A percentile compares a stretch with the other conserved stretches of the same genome.
These are phyloP conservation scores for Zoanthus gigantus DNA, from an alignment of 92 coral and sea anemone species.

Conservation along the genomic window DNA sequence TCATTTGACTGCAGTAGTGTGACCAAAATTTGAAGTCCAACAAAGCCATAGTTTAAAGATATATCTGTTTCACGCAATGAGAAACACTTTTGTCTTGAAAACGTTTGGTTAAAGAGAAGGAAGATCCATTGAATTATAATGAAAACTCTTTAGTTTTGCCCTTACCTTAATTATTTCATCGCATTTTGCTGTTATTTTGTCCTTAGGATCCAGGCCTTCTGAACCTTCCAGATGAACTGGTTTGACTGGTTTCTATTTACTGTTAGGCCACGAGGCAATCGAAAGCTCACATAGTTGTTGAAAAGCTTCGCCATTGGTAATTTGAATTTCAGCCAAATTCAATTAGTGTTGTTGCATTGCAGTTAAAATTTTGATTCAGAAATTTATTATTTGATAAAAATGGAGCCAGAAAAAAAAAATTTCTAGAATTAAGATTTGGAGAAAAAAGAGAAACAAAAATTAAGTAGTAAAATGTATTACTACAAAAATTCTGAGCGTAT, in stretches of 20 bases:
- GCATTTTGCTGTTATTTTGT: background rate
- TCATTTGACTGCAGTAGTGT: no score
- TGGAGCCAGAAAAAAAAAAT: constrained; percentile 14
- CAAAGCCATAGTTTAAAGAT: no score
- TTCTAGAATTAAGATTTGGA: constrained; percentile 18
- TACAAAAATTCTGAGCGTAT: no score
- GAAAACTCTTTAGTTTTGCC: background rate
- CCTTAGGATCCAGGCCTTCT: background rate
- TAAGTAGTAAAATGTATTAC: background rate
- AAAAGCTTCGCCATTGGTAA: background rate
- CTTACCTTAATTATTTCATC: background rate
- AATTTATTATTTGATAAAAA: background rate
- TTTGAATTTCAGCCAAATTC: background rate
- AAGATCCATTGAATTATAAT: background rate
- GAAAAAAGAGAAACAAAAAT: background rate
- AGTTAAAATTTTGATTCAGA: no score
- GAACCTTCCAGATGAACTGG: background rate
- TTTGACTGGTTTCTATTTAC: constrained; percentile 4
- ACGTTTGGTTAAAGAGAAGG: no score
- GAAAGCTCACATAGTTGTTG: background rate
- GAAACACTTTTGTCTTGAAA: no score
- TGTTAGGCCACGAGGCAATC: constrained; percentile 14
- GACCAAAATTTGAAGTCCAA: no score
- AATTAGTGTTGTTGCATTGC: no score
- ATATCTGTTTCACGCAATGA: no score